A percentile compares a stretch with the other conserved stretches of the same genome.
These are phyloP conservation scores for Paramormyrops hopkinsi DNA, from an alignment of 2,797 vertebrate genomes.

Conservation along the genomic window DNA sequence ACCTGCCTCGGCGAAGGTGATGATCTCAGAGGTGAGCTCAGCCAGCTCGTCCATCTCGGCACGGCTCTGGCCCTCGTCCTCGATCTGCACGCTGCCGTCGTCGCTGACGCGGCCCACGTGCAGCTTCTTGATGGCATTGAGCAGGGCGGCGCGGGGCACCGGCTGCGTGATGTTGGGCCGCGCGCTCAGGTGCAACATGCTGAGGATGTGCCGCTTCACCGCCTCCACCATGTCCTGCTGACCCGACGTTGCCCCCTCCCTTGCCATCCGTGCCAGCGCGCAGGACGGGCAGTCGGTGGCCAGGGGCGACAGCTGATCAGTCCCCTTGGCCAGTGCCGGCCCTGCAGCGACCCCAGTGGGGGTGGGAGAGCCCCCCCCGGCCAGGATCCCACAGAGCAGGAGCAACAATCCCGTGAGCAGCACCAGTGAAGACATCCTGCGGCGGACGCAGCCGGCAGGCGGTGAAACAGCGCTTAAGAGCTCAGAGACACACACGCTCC, in stretches of 20 bases:
- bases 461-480: slow-evolving; percentile 10
- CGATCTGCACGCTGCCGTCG: slow-evolving; percentile 85
- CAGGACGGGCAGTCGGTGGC: slow-evolving; percentile 77
- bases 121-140: slow-evolving; percentile 86
- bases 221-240: slow-evolving; percentile 89
- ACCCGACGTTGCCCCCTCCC: slow-evolving; percentile 61
- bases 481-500: neutral
- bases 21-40: slow-evolving; percentile 85
- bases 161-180: slow-evolving; percentile 88
- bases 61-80: slow-evolving; percentile 67
- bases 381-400: slow-evolving; percentile 66
- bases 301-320: slow-evolving; percentile 54
- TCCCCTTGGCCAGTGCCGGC: slow-evolving; percentile 38
- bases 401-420: slow-evolving; percentile 67
- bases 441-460: neutral
- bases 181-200: slow-evolving; percentile 86
- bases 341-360: slow-evolving; percentile 9
- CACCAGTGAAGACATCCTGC: slow-evolving; percentile 73
- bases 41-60: slow-evolving; percentile 58
- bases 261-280: slow-evolving; percentile 69
- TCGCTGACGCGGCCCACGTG: slow-evolving; percentile 82
- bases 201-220: slow-evolving; percentile 90
- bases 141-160: slow-evolving; percentile 81
- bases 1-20: slow-evolving; percentile 91
- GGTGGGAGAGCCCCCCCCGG: slow-evolving; percentile 66